These are phyloP conservation scores for Camponotus vicinus DNA, from an alignment of 1,140 invertebrate genomes.

Conservation along the genomic window DNA sequence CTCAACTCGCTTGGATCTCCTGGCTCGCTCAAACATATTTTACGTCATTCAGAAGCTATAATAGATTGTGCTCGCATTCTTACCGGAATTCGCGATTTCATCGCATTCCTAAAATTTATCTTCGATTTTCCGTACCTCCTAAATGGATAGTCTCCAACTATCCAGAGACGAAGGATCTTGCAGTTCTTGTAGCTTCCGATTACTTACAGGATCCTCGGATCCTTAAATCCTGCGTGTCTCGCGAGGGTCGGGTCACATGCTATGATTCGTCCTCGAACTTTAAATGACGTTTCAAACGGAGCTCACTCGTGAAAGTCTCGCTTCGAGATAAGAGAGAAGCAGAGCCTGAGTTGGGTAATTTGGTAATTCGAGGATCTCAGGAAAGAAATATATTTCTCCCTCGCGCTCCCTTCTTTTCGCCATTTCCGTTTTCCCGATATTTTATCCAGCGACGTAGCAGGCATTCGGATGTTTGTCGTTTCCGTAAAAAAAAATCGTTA, in stretches of 20 bases:
- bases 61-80: constrained; percentile 8
- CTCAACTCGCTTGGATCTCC: background rate
- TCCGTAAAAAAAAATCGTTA: background rate
- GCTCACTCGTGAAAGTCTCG: constrained; percentile 52
- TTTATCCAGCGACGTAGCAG: constrained; percentile 3
- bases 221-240: constrained; percentile 50
- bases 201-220: constrained; percentile 36
- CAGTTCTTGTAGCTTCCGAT: constrained; percentile 11
- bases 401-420: background rate
- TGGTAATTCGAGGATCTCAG: constrained; percentile 63
- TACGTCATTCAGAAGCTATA: background rate
- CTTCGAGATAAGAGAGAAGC: constrained; percentile 35
- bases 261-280: constrained; percentile 57
- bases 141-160: background rate
- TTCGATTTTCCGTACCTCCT: background rate
- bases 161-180: constrained; percentile 16
- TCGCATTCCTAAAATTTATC: constrained; percentile 1
- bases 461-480: constrained; percentile 5
- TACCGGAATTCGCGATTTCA: background rate
- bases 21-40: background rate
- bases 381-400: constrained; percentile 62
- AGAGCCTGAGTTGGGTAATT: constrained; percentile 63
- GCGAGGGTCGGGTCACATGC: constrained; percentile 46
- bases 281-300: constrained; percentile 57
- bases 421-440: constrained; percentile 5